These are phyloP conservation scores for Holacanthella duospinosa DNA, from an alignment of 2,888 invertebrate species.

Conservation along the genomic window DNA sequence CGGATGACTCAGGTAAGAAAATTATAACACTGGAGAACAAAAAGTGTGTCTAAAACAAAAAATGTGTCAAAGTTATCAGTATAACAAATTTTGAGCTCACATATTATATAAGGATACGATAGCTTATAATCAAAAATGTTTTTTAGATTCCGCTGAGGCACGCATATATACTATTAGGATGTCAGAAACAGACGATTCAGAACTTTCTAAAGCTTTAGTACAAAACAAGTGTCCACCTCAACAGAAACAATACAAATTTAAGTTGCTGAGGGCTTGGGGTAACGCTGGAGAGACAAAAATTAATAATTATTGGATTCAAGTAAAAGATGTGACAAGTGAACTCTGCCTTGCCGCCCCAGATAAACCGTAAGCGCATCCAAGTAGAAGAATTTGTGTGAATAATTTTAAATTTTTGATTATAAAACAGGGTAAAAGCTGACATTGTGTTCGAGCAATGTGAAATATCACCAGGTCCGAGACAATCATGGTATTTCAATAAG, in stretches of 20 bases:
- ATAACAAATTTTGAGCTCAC: too few relatives aligned
- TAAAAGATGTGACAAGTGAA: background rate
- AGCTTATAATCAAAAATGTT: background rate
- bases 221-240: background rate
- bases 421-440: background rate
- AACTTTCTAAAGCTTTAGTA: background rate
- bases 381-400: background rate
- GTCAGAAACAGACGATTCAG: background rate
- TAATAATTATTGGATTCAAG: background rate
- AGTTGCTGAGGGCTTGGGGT: background rate
- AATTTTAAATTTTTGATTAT: background rate
- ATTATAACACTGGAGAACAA: too few relatives aligned
- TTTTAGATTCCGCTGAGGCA: background rate
- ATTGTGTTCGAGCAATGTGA: background rate
- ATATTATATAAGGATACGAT: too few relatives aligned
- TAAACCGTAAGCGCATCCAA: background rate
- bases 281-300: background rate
- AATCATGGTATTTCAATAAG: background rate
- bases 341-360: background rate
- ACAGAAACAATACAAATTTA: background rate
- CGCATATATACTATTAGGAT: background rate
- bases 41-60: too few relatives aligned
- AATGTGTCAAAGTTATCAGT: too few relatives aligned
- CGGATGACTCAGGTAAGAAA: background rate
- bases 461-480: background rate